These are phyloP conservation scores for Limnodromus scolopaceus DNA, from an alignment of 2,797 vertebrate species.

Conservation along the genomic window DNA sequence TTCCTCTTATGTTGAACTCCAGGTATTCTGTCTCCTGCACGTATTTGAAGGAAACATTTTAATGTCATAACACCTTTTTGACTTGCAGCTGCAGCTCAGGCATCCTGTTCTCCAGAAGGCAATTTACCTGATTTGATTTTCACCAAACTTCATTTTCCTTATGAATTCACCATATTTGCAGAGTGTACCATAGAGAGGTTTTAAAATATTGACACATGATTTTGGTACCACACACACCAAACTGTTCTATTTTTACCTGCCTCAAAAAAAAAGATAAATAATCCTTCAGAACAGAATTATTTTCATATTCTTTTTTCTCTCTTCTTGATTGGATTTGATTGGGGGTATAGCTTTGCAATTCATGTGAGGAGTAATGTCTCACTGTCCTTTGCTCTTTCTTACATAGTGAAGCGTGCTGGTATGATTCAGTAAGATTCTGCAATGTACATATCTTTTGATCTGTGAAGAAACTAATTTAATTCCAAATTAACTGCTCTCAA, in stretches of 20 bases:
- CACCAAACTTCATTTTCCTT: not conserved
- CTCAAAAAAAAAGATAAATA: not conserved
- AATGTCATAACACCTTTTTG: not conserved
- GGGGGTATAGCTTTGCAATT: not conserved
- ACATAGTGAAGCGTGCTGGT: not conserved
- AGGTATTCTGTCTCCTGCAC: not conserved
- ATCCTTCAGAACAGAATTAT: not conserved
- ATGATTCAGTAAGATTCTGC: constrained; percentile 52
- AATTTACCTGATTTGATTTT: not conserved
- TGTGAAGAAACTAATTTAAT: constrained; percentile 62
- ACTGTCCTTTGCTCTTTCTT: constrained; percentile 47
- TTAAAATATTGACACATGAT: not conserved
- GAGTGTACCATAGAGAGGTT: not conserved
- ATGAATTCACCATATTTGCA: not conserved
- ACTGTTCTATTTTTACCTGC: not conserved
- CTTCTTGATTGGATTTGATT: constrained; percentile 28
- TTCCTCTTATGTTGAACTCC: not conserved
- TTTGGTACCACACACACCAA: not conserved
- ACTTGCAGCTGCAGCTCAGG: not conserved
- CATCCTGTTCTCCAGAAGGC: not conserved
- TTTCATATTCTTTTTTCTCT: constrained; percentile 22
- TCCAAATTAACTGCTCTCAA: constrained; percentile 63
- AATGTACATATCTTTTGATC: constrained; percentile 50
- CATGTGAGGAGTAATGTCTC: not conserved
- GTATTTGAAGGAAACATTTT: not conserved